Conservation (phyloP, 1,140 invertebrate genomes). For the Homalodisca vitripennis region DNA sequence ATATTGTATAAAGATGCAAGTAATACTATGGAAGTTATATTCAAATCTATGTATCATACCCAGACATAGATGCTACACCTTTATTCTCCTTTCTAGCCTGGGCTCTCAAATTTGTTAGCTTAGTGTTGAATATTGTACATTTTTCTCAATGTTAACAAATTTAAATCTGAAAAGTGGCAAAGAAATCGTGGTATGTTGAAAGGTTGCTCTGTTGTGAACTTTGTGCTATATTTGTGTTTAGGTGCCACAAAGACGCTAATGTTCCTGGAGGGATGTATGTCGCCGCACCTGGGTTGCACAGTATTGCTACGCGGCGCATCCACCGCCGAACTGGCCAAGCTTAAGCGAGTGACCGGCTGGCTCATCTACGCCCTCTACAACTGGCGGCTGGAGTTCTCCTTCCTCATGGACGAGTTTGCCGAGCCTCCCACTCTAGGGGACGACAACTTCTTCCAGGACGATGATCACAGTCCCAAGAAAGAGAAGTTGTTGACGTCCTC, state of each 20-base stretch:
- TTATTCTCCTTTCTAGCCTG: too few relatives aligned
- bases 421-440: conserved; percentile 23
- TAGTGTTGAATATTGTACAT: too few relatives aligned
- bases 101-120: too few relatives aligned
- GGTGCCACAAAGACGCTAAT: conserved; percentile 80
- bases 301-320: conserved; percentile 81
- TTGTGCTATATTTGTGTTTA: conserved; percentile 46
- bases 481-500: neutral
- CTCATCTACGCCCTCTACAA: conserved; percentile 89
- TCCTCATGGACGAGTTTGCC: conserved; percentile 83
- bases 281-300: conserved; percentile 82
- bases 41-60: too few relatives aligned
- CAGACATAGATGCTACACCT: too few relatives aligned
- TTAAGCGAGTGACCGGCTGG: conserved; percentile 67
- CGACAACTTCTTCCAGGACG: conserved; percentile 33
- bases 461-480: neutral
- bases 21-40: too few relatives aligned
- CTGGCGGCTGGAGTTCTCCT: conserved; percentile 87
- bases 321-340: conserved; percentile 70
- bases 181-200: too few relatives aligned
- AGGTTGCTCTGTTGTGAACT: too few relatives aligned
- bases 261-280: conserved; percentile 89
- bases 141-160: too few relatives aligned
- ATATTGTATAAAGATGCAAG: too few relatives aligned
- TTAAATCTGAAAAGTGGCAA: too few relatives aligned